Evolutionary conservation across 2,888 invertebrate species (phyloP).

Genomic region (Lysandra coridon): DNA sequence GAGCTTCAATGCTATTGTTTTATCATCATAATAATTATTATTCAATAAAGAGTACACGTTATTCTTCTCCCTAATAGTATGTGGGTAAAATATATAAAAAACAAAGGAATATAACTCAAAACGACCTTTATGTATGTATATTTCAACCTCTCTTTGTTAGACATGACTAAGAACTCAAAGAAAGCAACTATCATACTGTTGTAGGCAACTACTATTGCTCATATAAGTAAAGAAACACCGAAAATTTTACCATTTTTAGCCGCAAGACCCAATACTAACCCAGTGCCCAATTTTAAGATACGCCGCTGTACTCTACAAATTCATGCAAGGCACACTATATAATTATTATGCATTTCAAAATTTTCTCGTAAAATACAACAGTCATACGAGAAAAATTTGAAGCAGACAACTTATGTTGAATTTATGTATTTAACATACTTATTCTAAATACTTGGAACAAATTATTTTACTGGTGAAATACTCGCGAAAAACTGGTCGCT

Average conservation of each 20-base stretch:
- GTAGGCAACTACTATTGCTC: too few relatives aligned
- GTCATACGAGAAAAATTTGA: background rate
- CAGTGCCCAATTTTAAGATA: background rate
- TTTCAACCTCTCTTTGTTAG: background rate
- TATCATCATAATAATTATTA: background rate
- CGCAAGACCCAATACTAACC: too few relatives aligned
- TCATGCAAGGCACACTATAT: background rate
- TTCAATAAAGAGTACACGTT: too few relatives aligned
- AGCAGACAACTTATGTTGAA: background rate
- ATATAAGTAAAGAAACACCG: too few relatives aligned
- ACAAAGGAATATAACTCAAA: background rate
- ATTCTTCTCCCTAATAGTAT: too few relatives aligned
- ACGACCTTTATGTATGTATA: background rate
- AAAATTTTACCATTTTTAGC: too few relatives aligned
- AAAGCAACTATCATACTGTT: too few relatives aligned
- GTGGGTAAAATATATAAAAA: too few relatives aligned
- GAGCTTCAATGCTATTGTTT: background rate
- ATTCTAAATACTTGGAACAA: constrained; percentile 19
- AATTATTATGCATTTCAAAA: background rate
- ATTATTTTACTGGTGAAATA: constrained; percentile 11
- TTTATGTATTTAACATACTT: constrained; percentile 14
- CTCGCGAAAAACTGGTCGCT: background rate
- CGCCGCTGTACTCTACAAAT: background rate
- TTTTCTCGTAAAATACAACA: background rate
- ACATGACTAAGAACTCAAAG: background rate